Conservation (phyloP, 2,113 vertebrate species). For the Elephas maximus region DNA sequence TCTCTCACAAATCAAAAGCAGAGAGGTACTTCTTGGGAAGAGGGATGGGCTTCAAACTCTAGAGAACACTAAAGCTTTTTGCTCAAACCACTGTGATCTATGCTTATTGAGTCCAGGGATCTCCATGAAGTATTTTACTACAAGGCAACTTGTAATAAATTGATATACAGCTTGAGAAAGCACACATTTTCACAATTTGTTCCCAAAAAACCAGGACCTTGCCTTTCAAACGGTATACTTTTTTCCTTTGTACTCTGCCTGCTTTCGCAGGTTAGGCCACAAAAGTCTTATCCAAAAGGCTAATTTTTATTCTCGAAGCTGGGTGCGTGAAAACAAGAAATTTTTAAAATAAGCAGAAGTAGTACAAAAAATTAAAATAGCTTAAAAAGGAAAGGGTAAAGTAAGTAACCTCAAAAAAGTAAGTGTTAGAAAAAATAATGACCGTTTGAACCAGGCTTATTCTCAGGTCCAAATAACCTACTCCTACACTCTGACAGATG, state of each 20-base stretch:
- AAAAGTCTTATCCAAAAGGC: conserved; percentile 12
- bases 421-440: conserved; percentile 27
- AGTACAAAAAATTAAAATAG: conserved; percentile 26
- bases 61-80: neutral
- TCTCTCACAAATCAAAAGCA: neutral
- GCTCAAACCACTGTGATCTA: neutral
- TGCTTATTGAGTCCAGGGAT: neutral
- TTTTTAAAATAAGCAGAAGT: conserved; percentile 51
- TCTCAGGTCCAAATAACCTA: neutral
- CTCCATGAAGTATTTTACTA: neutral
- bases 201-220: neutral
- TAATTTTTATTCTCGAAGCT: conserved; percentile 25
- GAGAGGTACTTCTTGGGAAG: neutral
- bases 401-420: conserved; percentile 9
- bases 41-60: neutral
- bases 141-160: neutral
- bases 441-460: conserved; percentile 4
- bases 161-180: neutral
- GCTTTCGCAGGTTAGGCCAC: neutral
- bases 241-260: neutral
- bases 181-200: conserved; percentile 19
- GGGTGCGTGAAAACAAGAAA: neutral
- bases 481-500: conserved; percentile 33
- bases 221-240: neutral
- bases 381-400: conserved; percentile 8